Evolutionary conservation across 2,888 invertebrate genomes (phyloP).

Genomic region (Diploptera punctata): DNA sequence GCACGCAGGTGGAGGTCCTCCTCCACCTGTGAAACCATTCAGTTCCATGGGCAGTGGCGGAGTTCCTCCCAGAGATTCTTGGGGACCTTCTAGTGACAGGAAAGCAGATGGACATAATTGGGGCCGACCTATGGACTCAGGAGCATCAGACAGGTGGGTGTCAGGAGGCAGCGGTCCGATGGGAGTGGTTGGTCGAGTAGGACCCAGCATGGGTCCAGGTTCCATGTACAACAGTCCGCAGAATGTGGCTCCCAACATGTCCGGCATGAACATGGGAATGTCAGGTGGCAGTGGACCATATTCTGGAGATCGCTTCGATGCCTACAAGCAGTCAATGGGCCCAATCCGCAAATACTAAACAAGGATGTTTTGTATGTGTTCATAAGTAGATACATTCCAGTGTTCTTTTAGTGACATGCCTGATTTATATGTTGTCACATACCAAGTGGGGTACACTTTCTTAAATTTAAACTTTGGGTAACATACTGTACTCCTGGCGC

Average conservation of each 20-base stretch:
- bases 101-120: constrained; percentile 35
- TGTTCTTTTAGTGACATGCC: too few species aligned
- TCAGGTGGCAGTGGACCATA: constrained; percentile 36
- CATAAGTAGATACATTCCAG: too few species aligned
- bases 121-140: constrained; percentile 36
- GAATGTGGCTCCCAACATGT: constrained; percentile 35
- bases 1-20: constrained; percentile 41
- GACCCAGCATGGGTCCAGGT: constrained; percentile 36
- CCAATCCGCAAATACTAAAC: constrained; percentile 41
- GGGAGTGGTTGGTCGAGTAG: constrained; percentile 33
- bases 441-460: too few species aligned
- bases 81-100: constrained; percentile 30
- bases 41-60: constrained; percentile 29
- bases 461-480: too few species aligned
- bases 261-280: constrained; percentile 36
- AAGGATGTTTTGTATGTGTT: too few species aligned
- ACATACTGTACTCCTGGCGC: too few species aligned
- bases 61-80: constrained; percentile 27
- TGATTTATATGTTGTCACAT: too few species aligned
- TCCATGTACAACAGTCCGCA: constrained; percentile 34
- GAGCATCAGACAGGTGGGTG: constrained; percentile 37
- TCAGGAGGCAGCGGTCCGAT: constrained; percentile 34
- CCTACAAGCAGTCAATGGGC: constrained; percentile 39
- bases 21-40: constrained; percentile 37
- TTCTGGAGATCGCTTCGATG: constrained; percentile 40